Evolutionary conservation across 2,797 vertebrate genomes (phyloP).

Genomic region (Lutjanus campechanus): DNA sequence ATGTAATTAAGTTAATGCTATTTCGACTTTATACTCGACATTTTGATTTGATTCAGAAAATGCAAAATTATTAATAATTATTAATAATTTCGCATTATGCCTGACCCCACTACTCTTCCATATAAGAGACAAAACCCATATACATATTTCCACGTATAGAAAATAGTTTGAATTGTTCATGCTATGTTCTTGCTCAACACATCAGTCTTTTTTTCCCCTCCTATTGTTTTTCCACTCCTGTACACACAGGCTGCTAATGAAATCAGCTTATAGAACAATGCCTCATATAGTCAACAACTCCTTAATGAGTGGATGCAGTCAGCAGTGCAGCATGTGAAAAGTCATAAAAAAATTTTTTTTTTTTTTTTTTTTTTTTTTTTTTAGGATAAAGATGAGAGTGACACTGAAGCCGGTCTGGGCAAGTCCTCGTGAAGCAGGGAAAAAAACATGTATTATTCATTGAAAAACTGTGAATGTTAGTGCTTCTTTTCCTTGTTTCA

Average conservation of each 20-base stretch:
- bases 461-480: conserved; percentile 91
- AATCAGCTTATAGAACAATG: conserved; percentile 70
- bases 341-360: conserved; percentile 62
- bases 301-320: conserved; percentile 68
- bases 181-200: conserved; percentile 22
- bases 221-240: conserved; percentile 62
- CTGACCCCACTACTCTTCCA: too few species aligned
- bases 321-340: conserved; percentile 62
- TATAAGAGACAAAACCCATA: neutral
- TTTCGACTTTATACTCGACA: too few species aligned
- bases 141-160: conserved; percentile 37
- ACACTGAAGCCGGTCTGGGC: conserved; percentile 60
- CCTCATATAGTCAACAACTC: conserved; percentile 60
- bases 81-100: too few species aligned
- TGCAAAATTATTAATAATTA: too few species aligned
- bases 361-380: conserved; percentile 60
- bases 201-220: conserved; percentile 6
- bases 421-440: conserved; percentile 58
- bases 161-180: conserved; percentile 40
- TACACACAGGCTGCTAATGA: conserved; percentile 64
- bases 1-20: too few species aligned
- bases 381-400: conserved; percentile 66
- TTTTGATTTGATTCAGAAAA: too few species aligned
- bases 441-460: conserved; percentile 95
- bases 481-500: conserved; percentile 93